phyloP scores from a whole-genome alignment of 2,888 invertebrate species.

The Trilocha varians region DNA sequence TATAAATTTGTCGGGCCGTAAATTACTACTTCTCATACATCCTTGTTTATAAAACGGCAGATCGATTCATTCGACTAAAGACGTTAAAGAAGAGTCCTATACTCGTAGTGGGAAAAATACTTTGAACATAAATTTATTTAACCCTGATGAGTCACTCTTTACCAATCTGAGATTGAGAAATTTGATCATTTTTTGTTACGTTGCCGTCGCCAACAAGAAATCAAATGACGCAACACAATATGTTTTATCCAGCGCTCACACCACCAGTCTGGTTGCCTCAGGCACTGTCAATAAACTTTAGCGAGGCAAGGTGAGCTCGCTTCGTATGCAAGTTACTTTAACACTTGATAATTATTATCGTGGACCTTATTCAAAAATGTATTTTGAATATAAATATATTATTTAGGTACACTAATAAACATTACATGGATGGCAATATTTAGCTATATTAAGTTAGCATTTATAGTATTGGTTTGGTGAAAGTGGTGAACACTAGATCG shows the following conservation, averaged over 20 bases:
- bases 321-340: conserved; percentile 13
- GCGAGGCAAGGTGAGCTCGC: conserved; percentile 54
- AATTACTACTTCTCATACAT: too few relatives aligned
- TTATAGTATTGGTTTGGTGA: conserved; percentile 36
- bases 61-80: too few relatives aligned
- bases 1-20: too few relatives aligned
- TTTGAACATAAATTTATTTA: not conserved
- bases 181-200: conserved; percentile 39
- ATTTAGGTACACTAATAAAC: too few relatives aligned
- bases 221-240: conserved; percentile 56
- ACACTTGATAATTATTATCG: conserved; percentile 2
- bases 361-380: too few relatives aligned
- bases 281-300: conserved; percentile 71
- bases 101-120: not conserved
- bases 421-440: not conserved
- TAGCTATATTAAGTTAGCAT: conserved; percentile 12
- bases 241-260: conserved; percentile 39
- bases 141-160: conserved; percentile 31
- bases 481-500: conserved; percentile 62
- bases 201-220: conserved; percentile 29
- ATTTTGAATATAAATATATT: too few relatives aligned
- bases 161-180: conserved; percentile 29
- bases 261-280: conserved; percentile 34
- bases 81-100: too few relatives aligned
- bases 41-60: too few relatives aligned